A percentile compares a stretch with the other conserved stretches of the same genome.
phyloP scores from a whole-genome alignment of 2,888 invertebrate species.

The Galerucella calmariensis region DNA sequence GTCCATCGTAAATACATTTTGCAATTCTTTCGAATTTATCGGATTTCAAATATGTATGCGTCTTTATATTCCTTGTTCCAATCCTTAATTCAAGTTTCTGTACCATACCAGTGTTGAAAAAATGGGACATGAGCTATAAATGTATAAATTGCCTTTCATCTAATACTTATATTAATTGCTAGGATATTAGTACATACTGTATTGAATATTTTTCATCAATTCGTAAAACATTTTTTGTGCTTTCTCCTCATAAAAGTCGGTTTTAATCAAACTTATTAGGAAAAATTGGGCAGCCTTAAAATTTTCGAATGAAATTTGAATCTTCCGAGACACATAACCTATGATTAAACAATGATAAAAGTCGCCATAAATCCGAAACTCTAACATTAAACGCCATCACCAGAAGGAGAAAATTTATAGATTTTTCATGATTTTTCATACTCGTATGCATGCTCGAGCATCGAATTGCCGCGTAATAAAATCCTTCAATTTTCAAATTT shows the following conservation, averaged over 20 bases:
- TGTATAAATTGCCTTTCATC: too few species aligned
- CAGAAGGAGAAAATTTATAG: background rate
- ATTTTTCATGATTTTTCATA: slow-evolving; percentile 5
- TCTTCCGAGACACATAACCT: background rate
- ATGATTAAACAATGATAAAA: slow-evolving; percentile 8
- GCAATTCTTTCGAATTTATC: too few species aligned
- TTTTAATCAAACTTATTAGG: background rate
- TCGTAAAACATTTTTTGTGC: too few species aligned
- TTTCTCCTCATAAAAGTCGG: background rate
- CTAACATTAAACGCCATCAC: background rate
- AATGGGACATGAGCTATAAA: too few species aligned
- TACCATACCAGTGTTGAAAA: too few species aligned
- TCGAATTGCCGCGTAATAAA: background rate
- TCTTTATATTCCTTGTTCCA: too few species aligned
- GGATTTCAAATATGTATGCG: too few species aligned
- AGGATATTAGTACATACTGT: too few species aligned
- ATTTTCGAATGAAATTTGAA: background rate
- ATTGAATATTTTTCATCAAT: too few species aligned
- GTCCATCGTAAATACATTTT: too few species aligned
- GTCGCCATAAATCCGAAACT: background rate
- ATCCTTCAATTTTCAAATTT: background rate
- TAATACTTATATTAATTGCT: too few species aligned
- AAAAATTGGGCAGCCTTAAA: background rate
- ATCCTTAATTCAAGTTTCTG: too few species aligned
- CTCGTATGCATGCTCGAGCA: background rate